Conservation (phyloP, 2,797 vertebrate species). For the Melanotaenia boesemani region DNA sequence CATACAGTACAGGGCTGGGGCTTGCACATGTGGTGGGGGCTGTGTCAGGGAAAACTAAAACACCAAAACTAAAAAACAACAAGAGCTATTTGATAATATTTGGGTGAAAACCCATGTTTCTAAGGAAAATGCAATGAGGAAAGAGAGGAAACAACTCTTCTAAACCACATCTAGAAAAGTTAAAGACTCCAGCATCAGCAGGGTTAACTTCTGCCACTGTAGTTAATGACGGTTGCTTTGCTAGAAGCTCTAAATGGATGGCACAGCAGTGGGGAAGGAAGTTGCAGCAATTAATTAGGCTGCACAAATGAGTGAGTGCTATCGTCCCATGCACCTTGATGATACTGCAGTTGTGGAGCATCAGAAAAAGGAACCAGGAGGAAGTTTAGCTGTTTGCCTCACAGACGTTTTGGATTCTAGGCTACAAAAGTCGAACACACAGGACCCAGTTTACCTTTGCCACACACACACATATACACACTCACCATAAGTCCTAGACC, state of each 20-base stretch:
- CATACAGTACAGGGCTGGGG: slow-evolving; percentile 32
- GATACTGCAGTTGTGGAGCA: slow-evolving; percentile 55
- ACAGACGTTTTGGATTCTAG: slow-evolving; percentile 31
- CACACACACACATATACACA: slow-evolving; percentile 12
- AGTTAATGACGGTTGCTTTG: slow-evolving; percentile 58
- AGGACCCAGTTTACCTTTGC: slow-evolving; percentile 14
- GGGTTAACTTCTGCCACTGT: slow-evolving; percentile 41
- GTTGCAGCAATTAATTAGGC: slow-evolving; percentile 72
- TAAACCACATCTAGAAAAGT: slow-evolving; percentile 11
- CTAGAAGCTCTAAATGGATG: slow-evolving; percentile 69
- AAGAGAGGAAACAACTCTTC: slow-evolving; percentile 20
- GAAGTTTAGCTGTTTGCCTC: slow-evolving; percentile 44
- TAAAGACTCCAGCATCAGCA: slow-evolving; percentile 18
- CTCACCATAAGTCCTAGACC: slow-evolving; percentile 43
- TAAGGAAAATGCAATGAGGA: slow-evolving; percentile 29
- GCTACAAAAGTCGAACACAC: slow-evolving; percentile 5
- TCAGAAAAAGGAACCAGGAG: slow-evolving; percentile 26
- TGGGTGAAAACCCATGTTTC: slow-evolving; percentile 10
- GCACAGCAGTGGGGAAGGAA: slow-evolving; percentile 58
- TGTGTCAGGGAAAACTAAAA: slow-evolving; percentile 46
- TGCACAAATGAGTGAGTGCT: slow-evolving; percentile 70
- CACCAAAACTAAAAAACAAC: slow-evolving; percentile 38
- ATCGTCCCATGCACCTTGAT: slow-evolving; percentile 69
- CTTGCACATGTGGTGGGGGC: neutral
- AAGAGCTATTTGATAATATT: slow-evolving; percentile 24